phyloP scores from a whole-genome alignment of 2,888 invertebrate species.

The Xestia xanthographa region DNA sequence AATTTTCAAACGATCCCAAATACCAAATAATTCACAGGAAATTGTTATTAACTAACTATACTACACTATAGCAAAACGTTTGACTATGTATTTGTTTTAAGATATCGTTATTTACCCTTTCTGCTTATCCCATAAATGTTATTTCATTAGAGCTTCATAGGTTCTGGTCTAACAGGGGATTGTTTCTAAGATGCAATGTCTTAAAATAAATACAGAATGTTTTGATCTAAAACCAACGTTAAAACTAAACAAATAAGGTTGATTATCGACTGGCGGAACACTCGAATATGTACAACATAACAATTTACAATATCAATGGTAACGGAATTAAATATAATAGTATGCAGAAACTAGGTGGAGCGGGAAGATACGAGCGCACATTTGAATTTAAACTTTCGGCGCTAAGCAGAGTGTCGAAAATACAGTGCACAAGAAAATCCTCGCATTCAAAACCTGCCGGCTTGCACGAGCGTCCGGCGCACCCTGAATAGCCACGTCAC shows the following conservation, averaged over 20 bases:
- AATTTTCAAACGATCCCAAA: slow-evolving; percentile 34
- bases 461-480: background rate
- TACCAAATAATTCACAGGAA: slow-evolving; percentile 43
- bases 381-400: background rate
- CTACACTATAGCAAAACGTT: slow-evolving; percentile 45
- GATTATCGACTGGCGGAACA: slow-evolving; percentile 57
- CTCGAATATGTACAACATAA: slow-evolving; percentile 63
- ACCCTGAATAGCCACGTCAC: background rate
- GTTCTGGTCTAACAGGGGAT: background rate
- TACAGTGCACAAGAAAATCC: background rate
- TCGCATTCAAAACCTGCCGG: background rate
- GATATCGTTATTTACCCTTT: slow-evolving; percentile 8
- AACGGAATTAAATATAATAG: slow-evolving; percentile 56
- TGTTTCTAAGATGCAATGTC: background rate
- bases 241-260: slow-evolving; percentile 56
- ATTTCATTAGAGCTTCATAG: background rate
- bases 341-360: slow-evolving; percentile 40
- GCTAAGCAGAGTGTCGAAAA: background rate
- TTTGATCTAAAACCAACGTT: slow-evolving; percentile 49
- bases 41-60: slow-evolving; percentile 38
- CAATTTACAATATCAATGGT: slow-evolving; percentile 66
- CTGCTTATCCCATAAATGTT: background rate
- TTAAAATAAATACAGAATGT: slow-evolving; percentile 43
- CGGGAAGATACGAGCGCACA: slow-evolving; percentile 16
- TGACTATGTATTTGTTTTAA: slow-evolving; percentile 35